Conservation (phyloP, 2,113 vertebrate species). For the Illadopsis cleaveri region DNA sequence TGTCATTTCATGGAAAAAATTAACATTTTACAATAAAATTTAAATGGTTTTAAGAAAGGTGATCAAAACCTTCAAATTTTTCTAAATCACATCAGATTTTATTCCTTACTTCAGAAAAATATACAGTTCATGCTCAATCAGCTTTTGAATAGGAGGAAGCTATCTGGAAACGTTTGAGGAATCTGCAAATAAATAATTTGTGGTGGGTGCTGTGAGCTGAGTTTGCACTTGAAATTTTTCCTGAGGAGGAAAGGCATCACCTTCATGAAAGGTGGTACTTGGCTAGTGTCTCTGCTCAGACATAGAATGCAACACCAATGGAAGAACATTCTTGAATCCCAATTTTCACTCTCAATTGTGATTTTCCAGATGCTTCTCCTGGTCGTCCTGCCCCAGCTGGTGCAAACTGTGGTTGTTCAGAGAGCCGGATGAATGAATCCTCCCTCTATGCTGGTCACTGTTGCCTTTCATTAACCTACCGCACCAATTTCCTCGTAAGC, state of each 20-base stretch:
- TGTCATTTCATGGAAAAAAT: not conserved
- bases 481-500: not conserved
- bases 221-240: not conserved
- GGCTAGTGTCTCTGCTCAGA: not conserved
- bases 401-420: not conserved
- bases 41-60: not conserved
- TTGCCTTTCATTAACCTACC: slow-evolving; percentile 21
- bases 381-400: not conserved
- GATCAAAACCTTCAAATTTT: not conserved
- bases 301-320: not conserved
- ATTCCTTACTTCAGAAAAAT: not conserved
- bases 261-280: not conserved
- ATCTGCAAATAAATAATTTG: not conserved
- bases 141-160: not conserved
- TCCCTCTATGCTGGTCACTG: not conserved
- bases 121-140: not conserved
- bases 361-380: not conserved
- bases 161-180: not conserved
- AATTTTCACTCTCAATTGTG: not conserved
- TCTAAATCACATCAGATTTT: not conserved
- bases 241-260: not conserved
- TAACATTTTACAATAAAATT: not conserved
- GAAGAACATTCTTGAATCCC: not conserved
- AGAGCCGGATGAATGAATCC: not conserved
- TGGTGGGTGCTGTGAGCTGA: not conserved